Evolutionary conservation across 2,113 vertebrate species (phyloP).

Genomic region (Onychostoma macrolepis): DNA sequence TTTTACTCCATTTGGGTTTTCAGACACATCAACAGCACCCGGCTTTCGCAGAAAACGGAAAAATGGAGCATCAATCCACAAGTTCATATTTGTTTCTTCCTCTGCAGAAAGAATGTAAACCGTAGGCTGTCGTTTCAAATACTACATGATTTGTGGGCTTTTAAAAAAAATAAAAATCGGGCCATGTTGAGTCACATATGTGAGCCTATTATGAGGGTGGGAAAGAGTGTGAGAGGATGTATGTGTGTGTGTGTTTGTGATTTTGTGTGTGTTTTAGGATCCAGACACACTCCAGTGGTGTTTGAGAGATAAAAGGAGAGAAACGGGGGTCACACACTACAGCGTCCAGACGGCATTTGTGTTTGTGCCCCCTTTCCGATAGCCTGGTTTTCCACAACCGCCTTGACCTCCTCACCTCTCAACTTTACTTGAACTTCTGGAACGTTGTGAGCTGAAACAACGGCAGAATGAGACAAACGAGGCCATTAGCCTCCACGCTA

Average conservation of each 20-base stretch:
- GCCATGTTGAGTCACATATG: slow-evolving; percentile 23
- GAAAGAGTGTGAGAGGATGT: slow-evolving; percentile 52
- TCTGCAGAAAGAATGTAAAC: slow-evolving; percentile 67
- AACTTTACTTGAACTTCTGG: slow-evolving; percentile 86
- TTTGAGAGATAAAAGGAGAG: slow-evolving; percentile 55
- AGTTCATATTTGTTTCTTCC: slow-evolving; percentile 51
- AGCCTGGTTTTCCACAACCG: slow-evolving; percentile 80
- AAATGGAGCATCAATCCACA: slow-evolving; percentile 46
- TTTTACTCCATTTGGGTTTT: slow-evolving; percentile 6
- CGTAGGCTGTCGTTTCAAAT: slow-evolving; percentile 53
- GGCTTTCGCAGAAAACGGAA: slow-evolving; percentile 32
- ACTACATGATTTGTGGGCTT: slow-evolving; percentile 39
- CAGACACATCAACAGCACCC: slow-evolving; percentile 28
- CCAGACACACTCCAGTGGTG: slow-evolving; percentile 17
- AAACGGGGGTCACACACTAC: slow-evolving; percentile 29
- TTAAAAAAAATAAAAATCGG: neutral
- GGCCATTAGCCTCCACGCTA: neutral
- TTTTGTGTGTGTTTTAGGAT: slow-evolving; percentile 11
- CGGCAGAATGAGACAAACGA: slow-evolving; percentile 44
- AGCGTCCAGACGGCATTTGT: slow-evolving; percentile 65
- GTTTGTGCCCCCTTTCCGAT: slow-evolving; percentile 77
- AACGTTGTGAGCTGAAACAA: slow-evolving; percentile 70
- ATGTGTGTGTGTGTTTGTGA: slow-evolving; percentile 55
- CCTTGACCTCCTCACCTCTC: slow-evolving; percentile 86
- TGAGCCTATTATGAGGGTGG: slow-evolving; percentile 33